phyloP scores from a whole-genome alignment of 1,140 invertebrate species.

The Eurosta solidaginis region DNA sequence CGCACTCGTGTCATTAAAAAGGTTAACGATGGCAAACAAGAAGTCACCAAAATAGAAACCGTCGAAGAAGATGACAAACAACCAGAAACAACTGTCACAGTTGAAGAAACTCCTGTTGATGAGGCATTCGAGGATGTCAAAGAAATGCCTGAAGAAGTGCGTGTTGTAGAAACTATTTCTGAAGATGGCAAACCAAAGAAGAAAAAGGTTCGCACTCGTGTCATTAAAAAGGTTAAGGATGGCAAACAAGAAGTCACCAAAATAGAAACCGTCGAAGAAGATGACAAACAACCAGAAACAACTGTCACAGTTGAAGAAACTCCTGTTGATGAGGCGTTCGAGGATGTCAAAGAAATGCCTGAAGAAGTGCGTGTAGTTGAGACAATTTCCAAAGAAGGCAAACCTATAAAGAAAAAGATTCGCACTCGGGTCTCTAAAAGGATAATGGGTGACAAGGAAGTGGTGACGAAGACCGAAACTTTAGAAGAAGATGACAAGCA shows the following conservation, averaged over 20 bases:
- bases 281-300: conserved; percentile 52
- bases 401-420: conserved; percentile 51
- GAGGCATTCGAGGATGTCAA: background rate
- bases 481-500: conserved; percentile 54
- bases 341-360: conserved; percentile 38
- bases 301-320: conserved; percentile 45
- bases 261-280: conserved; percentile 58
- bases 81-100: conserved; percentile 48
- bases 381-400: conserved; percentile 43
- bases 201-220: conserved; percentile 42
- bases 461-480: conserved; percentile 52
- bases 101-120: conserved; percentile 37
- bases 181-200: conserved; percentile 33
- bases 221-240: conserved; percentile 49
- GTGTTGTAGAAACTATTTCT: conserved; percentile 38
- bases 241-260: conserved; percentile 52
- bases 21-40: conserved; percentile 48
- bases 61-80: conserved; percentile 57
- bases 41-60: conserved; percentile 54
- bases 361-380: conserved; percentile 39
- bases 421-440: conserved; percentile 54
- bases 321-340: conserved; percentile 20
- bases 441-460: conserved; percentile 49
- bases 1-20: conserved; percentile 49
- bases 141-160: conserved; percentile 34